Evolutionary conservation across 2,113 vertebrate genomes (phyloP), one percentile per base, ranked within the genome.

Genomic region (Malurus cyaneus): DNA sequence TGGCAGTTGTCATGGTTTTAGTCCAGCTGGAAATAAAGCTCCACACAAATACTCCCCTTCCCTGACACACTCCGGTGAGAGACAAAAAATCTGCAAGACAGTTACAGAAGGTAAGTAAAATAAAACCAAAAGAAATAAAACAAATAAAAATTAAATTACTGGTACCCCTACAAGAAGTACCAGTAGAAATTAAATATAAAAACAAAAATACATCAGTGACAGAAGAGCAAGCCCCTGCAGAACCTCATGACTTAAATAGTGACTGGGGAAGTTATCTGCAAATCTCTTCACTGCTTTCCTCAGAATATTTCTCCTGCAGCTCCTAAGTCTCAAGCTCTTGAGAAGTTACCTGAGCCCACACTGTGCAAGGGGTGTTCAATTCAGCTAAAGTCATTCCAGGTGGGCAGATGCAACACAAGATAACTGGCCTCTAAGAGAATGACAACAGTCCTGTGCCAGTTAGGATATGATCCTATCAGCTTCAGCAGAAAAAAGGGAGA

Each of bases 1-100:
- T 44, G 29, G 12, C 18, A 49, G 6, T 15, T 56, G 31, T 24
- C 18, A 11, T 24, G 57, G 44, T 11, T 77, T 39, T 49, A 61
- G 34, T 7, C 28, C 23, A 61, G 34, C 12, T 32, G 46, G 21
- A 61, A 50, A 25, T 11, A 31, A 50, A 61, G n/a, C 12, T 20
- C 19, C 28, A 61, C 3, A 2, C 20, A 49, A 21, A 16, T 1
- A 1, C 9, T 9, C 12, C 28, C 28, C 20, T 41, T 32, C 46
- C 20, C 56, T 25, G 28, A 31, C 20, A 12, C 47, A 9, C 21
- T 41, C 34, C 25, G 12, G 9, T 50, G 28, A 61, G 34, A 61
- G 60, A 76, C 16, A 46, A 49, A 31, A 76, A 31, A 47, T 8
- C 12, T 25, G 50, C 19, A 71, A 66, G 14, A 41, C 36, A 78